Base-by-base conservation (phyloP, 2,797 vertebrate species). In the Pseudochaenichthys georgianus region DNA sequence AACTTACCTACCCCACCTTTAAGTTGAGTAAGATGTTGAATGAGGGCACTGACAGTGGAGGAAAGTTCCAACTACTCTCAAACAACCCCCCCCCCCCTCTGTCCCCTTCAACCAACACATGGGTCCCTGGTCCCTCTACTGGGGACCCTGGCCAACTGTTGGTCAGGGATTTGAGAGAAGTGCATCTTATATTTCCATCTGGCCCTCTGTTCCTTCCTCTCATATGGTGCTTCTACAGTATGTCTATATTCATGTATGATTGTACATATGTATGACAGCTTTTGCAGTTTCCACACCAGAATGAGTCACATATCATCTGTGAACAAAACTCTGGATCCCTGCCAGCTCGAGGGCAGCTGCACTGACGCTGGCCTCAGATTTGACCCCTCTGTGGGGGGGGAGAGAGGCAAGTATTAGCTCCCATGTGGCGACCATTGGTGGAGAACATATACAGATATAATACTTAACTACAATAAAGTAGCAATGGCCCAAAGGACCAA, bases 121-220 rank as follows among this genome's bases (percentile, higher is more conserved):
- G 69, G 53, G 53, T 68, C 69, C 38, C 11, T 53, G 9, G 47
- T 11, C 64, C 31, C 43, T 64, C 69, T 17, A 5, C 72, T 68
- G 47, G 58, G 53, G 47, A 64, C 64, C 31, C 34, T 48, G 58
- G 48, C 55, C 50, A 38, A 54, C 48, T 72, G 64, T 69, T 73
- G 11, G 31, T 46, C 16, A 41, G 79, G 65, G 38, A 65, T 81
- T 81, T 69, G 38, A 69, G 23, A n/a, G 19, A 11, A 64, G 28
- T 46, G 23, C 28, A 28, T 21, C 59, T 65, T 16, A 58, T 59
- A 17, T 61, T 73, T 63, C 76, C 76, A 73, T 73, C 75, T 78
- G 75, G 34, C 46, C 28, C 41, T 28, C 13, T 45, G 45, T 66
- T 58, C 52, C 16, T 42, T n/a, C 34, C 2, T 54, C 38, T 42